Conservation (phyloP, 2,113 vertebrate species). For the Charadrius vociferus region DNA sequence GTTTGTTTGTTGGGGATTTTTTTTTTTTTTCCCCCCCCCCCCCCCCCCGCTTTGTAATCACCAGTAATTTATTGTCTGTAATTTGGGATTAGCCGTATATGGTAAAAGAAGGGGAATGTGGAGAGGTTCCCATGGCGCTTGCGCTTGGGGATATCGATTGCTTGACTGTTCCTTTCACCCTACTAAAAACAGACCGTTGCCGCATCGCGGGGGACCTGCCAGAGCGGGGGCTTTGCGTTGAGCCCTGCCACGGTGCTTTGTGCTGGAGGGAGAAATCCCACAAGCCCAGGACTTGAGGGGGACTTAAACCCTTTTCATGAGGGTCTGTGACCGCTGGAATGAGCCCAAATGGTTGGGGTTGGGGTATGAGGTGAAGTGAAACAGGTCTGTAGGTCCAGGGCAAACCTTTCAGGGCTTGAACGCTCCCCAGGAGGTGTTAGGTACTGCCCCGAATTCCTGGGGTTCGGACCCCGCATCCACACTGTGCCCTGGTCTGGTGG, state of each 20-base stretch:
- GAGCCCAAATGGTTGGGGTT: background rate
- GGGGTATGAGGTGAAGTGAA: background rate
- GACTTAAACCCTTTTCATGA: background rate
- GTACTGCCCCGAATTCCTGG: background rate
- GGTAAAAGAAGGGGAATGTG: conserved; percentile 41
- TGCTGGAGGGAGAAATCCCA: background rate
- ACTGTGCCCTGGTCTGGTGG: background rate
- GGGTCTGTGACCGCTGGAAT: background rate
- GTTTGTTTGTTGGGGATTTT: too few species aligned
- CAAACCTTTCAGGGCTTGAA: background rate
- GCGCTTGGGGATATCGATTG: background rate
- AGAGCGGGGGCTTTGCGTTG: background rate
- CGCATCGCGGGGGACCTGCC: accelerated
- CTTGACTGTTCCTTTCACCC: conserved; percentile 30
- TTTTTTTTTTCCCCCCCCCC: too few species aligned
- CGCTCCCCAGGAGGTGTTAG: accelerated
- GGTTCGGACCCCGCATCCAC: background rate
- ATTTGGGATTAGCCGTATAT: conserved; percentile 23
- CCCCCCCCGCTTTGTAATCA: background rate
- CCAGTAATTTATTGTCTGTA: conserved; percentile 48
- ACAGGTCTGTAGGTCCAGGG: too few species aligned
- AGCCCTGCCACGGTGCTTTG: background rate
- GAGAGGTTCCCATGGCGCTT: background rate
- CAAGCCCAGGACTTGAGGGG: background rate
- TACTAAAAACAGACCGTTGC: background rate